Conservation (phyloP, 2,113 vertebrate genomes). For the Xiphorhynchus elegans region DNA sequence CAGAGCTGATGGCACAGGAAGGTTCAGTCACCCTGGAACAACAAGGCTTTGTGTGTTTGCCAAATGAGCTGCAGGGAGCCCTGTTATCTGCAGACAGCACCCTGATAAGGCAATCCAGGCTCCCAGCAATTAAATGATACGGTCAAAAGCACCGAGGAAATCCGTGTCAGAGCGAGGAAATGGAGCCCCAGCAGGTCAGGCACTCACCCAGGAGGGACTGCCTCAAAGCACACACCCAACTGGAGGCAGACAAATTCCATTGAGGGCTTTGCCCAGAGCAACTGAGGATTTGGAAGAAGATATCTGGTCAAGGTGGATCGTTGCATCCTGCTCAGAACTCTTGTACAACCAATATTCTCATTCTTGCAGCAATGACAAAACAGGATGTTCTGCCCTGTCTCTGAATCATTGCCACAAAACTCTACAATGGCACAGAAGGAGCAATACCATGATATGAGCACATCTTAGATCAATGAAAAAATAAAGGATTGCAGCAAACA, state of each 20-base stretch:
- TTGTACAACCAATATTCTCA: background rate
- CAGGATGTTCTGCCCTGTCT: background rate
- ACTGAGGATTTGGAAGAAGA: background rate
- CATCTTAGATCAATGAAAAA: background rate
- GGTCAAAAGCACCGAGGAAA: conserved; percentile 12
- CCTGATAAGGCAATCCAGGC: conserved; percentile 2
- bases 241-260: background rate
- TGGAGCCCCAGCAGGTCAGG: conserved; percentile 1
- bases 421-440: background rate
- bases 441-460: background rate
- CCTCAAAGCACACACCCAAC: background rate
- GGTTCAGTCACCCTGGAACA: background rate
- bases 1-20: background rate
- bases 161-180: background rate
- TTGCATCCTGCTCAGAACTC: background rate
- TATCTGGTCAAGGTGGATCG: no score
- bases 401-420: background rate
- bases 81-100: background rate
- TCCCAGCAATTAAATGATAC: background rate
- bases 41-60: background rate
- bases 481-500: background rate
- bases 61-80: background rate
- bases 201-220: background rate
- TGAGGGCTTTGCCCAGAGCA: background rate
- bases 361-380: background rate